phyloP scores from a whole-genome alignment of 2,888 invertebrate genomes.

The Esperia sulphurella region DNA sequence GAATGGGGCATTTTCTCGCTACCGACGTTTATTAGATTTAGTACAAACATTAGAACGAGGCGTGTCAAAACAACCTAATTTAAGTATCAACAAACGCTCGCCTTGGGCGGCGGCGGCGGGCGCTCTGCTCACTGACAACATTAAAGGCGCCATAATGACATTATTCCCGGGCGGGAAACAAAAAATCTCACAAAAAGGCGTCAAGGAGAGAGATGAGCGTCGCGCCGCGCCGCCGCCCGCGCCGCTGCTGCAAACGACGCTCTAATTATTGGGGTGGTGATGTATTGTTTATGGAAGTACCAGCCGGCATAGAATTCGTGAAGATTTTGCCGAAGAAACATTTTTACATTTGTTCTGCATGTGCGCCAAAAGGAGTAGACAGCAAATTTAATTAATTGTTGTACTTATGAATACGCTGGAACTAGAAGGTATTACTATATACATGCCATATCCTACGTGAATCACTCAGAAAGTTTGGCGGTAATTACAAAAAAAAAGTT shows the following conservation, averaged over 20 bases:
- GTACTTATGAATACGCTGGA: background rate
- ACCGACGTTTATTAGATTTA: constrained; percentile 77
- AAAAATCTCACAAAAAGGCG: constrained; percentile 67
- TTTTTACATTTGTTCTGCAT: constrained; percentile 29
- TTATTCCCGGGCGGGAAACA: constrained; percentile 74
- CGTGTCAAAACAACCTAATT: constrained; percentile 79
- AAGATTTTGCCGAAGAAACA: constrained; percentile 17
- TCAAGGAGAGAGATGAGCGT: constrained; percentile 58
- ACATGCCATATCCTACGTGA: too few species aligned
- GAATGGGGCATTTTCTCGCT: constrained; percentile 57
- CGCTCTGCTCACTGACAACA: constrained; percentile 72
- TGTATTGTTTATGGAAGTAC: constrained; percentile 49
- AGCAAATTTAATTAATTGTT: background rate
- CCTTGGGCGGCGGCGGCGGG: constrained; percentile 69
- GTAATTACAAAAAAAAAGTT: too few species aligned
- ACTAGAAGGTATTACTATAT: too few species aligned
- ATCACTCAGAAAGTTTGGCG: too few species aligned
- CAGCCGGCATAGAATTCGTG: constrained; percentile 15
- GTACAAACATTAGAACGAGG: constrained; percentile 76
- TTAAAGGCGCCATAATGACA: constrained; percentile 79
- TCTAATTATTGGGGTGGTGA: constrained; percentile 61
- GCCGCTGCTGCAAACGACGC: constrained; percentile 37
- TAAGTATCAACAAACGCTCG: constrained; percentile 79
- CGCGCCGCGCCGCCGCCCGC: constrained; percentile 32
- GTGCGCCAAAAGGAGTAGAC: constrained; percentile 16